Conservation (phyloP, 2,113 vertebrate species). For the Cololabis saira region DNA sequence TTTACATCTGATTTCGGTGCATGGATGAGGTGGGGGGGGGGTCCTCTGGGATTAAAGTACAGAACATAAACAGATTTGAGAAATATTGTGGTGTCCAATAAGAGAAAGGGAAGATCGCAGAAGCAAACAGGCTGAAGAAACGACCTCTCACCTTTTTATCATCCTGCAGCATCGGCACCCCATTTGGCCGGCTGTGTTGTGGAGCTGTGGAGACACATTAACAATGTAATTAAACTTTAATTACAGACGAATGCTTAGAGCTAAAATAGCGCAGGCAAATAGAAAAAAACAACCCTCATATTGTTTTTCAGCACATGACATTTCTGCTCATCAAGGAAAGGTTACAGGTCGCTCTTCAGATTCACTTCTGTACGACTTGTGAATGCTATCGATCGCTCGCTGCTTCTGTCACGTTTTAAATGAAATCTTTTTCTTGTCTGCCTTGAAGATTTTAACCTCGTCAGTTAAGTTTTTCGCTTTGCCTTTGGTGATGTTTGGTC, state of each 20-base stretch:
- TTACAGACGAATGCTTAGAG: neutral
- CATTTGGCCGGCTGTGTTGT: constrained; percentile 87
- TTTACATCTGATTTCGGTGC: no score
- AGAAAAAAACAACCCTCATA: neutral
- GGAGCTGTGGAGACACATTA: constrained; percentile 67
- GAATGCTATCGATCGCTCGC: constrained; percentile 35
- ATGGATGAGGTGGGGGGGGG: no score
- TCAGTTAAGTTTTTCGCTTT: constrained; percentile 48
- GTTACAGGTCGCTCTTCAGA: constrained; percentile 9
- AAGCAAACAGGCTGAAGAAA: neutral
- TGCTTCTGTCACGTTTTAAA: constrained; percentile 56
- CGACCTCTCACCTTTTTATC: constrained; percentile 90
- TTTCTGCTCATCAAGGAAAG: constrained; percentile 19
- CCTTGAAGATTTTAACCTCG: constrained; percentile 38
- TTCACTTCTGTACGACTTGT: neutral
- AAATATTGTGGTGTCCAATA: constrained; percentile 1
- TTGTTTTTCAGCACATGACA: constrained; percentile 1
- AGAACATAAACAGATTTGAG: no score
- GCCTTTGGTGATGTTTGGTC: constrained; percentile 59
- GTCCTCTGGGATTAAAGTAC: no score
- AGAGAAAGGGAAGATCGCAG: neutral
- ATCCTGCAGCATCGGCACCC: constrained; percentile 98
- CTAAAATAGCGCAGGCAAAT: neutral
- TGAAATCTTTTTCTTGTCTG: constrained; percentile 15
- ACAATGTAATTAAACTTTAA: constrained; percentile 40